These are phyloP conservation scores for Fulica atra DNA, from an alignment of 2,113 vertebrate genomes.

Conservation along the genomic window DNA sequence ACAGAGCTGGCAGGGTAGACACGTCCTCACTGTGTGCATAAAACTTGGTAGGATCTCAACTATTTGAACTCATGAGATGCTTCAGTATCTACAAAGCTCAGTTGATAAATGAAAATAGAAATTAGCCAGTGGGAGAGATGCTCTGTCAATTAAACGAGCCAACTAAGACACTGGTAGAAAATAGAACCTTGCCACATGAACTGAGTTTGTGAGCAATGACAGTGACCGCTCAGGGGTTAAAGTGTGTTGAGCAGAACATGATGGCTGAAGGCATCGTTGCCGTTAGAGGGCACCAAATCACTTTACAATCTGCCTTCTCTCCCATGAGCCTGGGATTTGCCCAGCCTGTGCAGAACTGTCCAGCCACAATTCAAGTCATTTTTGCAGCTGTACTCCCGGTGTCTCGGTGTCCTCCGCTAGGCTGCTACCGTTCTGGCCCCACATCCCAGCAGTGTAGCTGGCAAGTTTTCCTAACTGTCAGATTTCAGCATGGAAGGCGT, in stretches of 20 bases:
- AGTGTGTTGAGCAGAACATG: not conserved
- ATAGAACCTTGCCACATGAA: not conserved
- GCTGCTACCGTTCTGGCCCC: not conserved
- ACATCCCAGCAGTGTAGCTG: not conserved
- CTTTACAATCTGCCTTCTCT: not conserved
- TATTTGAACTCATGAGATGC: not conserved
- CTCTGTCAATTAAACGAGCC: not conserved
- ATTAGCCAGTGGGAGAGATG: not conserved
- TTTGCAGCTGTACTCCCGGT: not conserved
- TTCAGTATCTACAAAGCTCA: not conserved
- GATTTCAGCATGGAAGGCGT: not conserved
- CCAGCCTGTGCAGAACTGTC: not conserved
- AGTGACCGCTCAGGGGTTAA: fast-evolving
- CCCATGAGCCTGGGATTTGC: not conserved
- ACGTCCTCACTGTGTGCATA: fast-evolving
- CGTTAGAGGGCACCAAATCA: conserved; percentile 69
- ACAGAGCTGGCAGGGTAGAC: not conserved
- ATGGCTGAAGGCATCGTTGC: not conserved
- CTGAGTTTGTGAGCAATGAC: not conserved
- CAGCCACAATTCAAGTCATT: not conserved
- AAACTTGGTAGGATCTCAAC: not conserved
- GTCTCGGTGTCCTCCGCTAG: not conserved
- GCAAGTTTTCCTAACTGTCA: not conserved
- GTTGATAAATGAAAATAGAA: not conserved
- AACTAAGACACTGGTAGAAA: not conserved